phyloP scores from a whole-genome alignment of 1,140 invertebrate genomes.

The Euglossa dilemma region DNA sequence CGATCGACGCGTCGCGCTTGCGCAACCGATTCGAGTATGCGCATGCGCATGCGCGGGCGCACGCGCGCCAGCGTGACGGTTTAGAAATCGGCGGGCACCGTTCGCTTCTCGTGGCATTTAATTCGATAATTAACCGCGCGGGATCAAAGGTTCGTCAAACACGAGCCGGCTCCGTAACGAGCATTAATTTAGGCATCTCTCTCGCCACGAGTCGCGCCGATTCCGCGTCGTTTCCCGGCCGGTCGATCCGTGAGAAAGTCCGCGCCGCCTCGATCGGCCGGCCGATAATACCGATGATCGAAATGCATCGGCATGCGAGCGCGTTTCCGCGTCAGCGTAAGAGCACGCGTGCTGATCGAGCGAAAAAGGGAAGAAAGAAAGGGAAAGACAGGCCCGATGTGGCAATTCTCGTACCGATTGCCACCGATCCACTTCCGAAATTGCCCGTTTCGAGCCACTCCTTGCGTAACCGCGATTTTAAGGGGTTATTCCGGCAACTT shows the following conservation, averaged over 20 bases:
- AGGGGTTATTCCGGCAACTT: too few relatives aligned
- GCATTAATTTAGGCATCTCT: slow-evolving; percentile 44
- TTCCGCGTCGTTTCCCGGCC: slow-evolving; percentile 45
- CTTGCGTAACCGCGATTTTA: background rate
- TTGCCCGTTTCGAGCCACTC: background rate
- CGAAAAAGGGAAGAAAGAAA: background rate
- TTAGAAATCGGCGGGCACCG: slow-evolving; percentile 38
- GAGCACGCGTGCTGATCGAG: slow-evolving; percentile 35
- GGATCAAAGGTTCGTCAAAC: slow-evolving; percentile 51
- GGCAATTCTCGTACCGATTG: background rate
- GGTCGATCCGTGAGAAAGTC: slow-evolving; percentile 44
- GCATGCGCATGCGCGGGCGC: background rate
- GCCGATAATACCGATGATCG: slow-evolving; percentile 45
- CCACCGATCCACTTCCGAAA: slow-evolving; percentile 14
- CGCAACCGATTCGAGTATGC: slow-evolving; percentile 25
- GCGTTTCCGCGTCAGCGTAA: slow-evolving; percentile 50
- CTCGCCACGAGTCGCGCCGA: slow-evolving; percentile 28
- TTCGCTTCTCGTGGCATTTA: slow-evolving; percentile 45
- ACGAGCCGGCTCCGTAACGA: slow-evolving; percentile 31
- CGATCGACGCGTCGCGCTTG: slow-evolving; percentile 29
- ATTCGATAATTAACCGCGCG: slow-evolving; percentile 48
- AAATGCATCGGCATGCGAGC: slow-evolving; percentile 39
- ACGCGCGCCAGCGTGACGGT: slow-evolving; percentile 25
- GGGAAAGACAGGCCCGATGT: background rate
- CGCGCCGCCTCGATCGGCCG: slow-evolving; percentile 7